Percentiles rank a stretch among this genome's conserved stretches.
Evolutionary conservation across 1,140 invertebrate species (phyloP).

Genomic region (Platyura marginata): DNA sequence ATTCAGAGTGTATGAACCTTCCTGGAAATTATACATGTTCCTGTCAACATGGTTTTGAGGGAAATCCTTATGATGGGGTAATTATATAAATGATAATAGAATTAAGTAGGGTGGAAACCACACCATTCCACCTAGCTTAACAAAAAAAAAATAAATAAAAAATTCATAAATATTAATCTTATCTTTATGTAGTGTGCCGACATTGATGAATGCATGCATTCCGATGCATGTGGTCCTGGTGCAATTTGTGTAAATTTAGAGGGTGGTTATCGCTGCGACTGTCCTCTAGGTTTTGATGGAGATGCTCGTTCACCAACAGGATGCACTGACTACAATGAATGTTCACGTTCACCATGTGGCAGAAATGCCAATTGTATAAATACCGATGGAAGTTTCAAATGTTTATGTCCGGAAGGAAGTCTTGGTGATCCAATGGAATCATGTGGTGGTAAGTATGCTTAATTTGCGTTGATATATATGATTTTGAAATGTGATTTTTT

Average conservation of each 20-base stretch:
- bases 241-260: constrained; percentile 63
- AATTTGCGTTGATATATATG: constrained; percentile 14
- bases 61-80: constrained; percentile 71
- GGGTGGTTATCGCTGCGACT: constrained; percentile 64
- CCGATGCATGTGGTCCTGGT: constrained; percentile 52
- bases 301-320: constrained; percentile 44
- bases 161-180: no score
- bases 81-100: constrained; percentile 10
- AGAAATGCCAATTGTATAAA: constrained; percentile 53
- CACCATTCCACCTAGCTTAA: no score
- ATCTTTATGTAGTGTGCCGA: constrained; percentile 46
- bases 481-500: constrained; percentile 3
- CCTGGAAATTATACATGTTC: constrained; percentile 76
- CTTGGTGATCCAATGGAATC: constrained; percentile 48
- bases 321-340: constrained; percentile 52
- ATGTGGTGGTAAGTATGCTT: constrained; percentile 40
- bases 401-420: constrained; percentile 57
- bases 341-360: constrained; percentile 44
- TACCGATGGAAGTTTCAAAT: constrained; percentile 49
- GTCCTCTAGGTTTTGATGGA: constrained; percentile 59
- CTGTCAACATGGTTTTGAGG: constrained; percentile 64
- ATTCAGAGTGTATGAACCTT: constrained; percentile 64
- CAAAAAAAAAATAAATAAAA: no score
- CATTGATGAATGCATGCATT: constrained; percentile 56
- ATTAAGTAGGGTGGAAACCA: no score